Conservation (phyloP, 2,113 vertebrate species). For the Engraulis encrasicolus region DNA sequence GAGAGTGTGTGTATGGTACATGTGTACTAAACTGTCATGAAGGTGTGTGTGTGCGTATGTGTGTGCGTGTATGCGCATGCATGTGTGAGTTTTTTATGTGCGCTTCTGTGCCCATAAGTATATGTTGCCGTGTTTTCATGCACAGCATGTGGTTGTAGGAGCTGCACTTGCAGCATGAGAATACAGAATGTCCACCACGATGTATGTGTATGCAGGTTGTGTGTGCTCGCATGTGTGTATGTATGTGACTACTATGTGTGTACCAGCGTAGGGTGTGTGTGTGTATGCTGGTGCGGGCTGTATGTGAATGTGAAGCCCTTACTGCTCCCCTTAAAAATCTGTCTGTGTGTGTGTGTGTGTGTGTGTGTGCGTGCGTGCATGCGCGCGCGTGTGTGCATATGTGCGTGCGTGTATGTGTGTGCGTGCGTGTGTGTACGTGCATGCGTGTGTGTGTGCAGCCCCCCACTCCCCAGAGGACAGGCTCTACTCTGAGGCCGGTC, state of each 20-base stretch:
- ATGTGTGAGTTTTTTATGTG: too few species aligned
- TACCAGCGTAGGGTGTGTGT: not conserved
- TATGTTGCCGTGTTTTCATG: too few species aligned
- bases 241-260: not conserved
- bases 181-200: too few species aligned
- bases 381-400: constrained; percentile 17
- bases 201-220: too few species aligned
- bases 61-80: too few species aligned
- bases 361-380: constrained; percentile 1
- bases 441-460: not conserved
- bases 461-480: constrained; percentile 17
- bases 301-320: constrained; percentile 9
- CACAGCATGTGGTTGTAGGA: too few species aligned
- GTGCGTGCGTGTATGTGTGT: constrained; percentile 9
- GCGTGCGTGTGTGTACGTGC: not conserved
- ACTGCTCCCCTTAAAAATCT: not conserved
- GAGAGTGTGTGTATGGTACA: too few species aligned
- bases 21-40: too few species aligned
- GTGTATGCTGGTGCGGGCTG: not conserved
- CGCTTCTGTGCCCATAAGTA: too few species aligned
- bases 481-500: constrained; percentile 49
- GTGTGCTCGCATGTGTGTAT: too few species aligned
- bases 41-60: too few species aligned
- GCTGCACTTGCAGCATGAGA: too few species aligned
- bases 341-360: not conserved